These are phyloP conservation scores for Leptobrachium leishanense DNA, from an alignment of 2,113 vertebrate species.

Conservation along the genomic window DNA sequence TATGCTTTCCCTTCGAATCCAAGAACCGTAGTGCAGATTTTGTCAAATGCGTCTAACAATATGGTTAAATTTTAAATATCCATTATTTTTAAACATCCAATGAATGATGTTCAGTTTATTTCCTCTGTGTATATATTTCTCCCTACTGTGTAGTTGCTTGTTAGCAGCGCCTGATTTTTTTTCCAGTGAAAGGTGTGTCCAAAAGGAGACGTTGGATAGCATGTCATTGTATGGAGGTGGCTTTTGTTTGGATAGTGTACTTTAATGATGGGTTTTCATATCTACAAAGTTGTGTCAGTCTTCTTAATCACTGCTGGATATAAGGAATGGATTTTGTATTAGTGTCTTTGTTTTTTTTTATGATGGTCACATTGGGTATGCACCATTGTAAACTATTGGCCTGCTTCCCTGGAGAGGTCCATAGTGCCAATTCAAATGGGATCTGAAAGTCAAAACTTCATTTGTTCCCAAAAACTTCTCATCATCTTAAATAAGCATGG, in stretches of 20 bases:
- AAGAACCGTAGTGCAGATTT: background rate
- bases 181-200: slow-evolving; percentile 32
- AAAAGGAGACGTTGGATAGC: slow-evolving; percentile 34
- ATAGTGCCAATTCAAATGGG: slow-evolving; percentile 47
- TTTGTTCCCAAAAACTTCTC: slow-evolving; percentile 47
- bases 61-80: background rate
- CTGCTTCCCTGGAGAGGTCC: slow-evolving; percentile 48
- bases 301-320: slow-evolving; percentile 45
- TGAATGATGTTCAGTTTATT: background rate
- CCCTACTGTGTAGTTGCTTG: slow-evolving; percentile 42
- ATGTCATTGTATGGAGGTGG: slow-evolving; percentile 38
- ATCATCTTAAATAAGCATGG: slow-evolving; percentile 47
- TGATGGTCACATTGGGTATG: slow-evolving; percentile 35
- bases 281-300: slow-evolving; percentile 46
- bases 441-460: slow-evolving; percentile 48
- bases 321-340: slow-evolving; percentile 45
- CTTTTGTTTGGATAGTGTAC: slow-evolving; percentile 44
- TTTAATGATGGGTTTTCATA: slow-evolving; percentile 48
- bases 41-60: background rate
- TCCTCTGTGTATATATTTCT: slow-evolving; percentile 5
- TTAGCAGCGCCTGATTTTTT: slow-evolving; percentile 18
- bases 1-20: background rate
- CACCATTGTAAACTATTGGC: slow-evolving; percentile 43
- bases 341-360: slow-evolving; percentile 15
- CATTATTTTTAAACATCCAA: background rate